phyloP scores from a whole-genome alignment of 2,113 vertebrate species.

The Carassius carassius region DNA sequence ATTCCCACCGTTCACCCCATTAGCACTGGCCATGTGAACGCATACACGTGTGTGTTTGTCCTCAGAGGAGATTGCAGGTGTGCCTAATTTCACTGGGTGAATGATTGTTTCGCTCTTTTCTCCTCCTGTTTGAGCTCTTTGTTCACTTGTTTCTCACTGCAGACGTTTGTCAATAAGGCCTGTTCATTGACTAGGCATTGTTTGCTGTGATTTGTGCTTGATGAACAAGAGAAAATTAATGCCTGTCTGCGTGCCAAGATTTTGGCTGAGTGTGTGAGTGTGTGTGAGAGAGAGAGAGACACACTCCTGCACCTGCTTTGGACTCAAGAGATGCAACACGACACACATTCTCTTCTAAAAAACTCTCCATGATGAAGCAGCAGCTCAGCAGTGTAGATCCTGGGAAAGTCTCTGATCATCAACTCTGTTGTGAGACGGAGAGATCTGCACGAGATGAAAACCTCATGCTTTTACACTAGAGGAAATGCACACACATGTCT shows the following conservation, averaged over 20 bases:
- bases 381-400: constrained; percentile 8
- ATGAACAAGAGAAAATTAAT: constrained; percentile 51
- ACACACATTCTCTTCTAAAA: background rate
- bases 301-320: constrained; percentile 44
- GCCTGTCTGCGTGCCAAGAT: background rate
- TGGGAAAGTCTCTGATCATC: constrained; percentile 13
- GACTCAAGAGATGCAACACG: constrained; percentile 23
- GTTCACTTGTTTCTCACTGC: background rate
- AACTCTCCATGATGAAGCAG: background rate
- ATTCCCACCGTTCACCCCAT: background rate
- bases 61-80: constrained; percentile 36
- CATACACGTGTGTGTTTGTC: background rate
- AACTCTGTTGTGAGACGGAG: background rate
- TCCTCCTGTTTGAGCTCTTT: background rate
- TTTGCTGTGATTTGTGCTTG: constrained; percentile 49
- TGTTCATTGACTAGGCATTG: constrained; percentile 56
- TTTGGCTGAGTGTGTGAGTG: background rate
- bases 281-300: background rate
- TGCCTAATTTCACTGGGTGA: background rate
- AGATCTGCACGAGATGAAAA: background rate
- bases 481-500: background rate
- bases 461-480: background rate
- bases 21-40: background rate
- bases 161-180: constrained; percentile 42
- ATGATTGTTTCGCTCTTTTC: constrained; percentile 25